phyloP scores from a whole-genome alignment of 2,797 vertebrate species.

The Malacoraja senta region DNA sequence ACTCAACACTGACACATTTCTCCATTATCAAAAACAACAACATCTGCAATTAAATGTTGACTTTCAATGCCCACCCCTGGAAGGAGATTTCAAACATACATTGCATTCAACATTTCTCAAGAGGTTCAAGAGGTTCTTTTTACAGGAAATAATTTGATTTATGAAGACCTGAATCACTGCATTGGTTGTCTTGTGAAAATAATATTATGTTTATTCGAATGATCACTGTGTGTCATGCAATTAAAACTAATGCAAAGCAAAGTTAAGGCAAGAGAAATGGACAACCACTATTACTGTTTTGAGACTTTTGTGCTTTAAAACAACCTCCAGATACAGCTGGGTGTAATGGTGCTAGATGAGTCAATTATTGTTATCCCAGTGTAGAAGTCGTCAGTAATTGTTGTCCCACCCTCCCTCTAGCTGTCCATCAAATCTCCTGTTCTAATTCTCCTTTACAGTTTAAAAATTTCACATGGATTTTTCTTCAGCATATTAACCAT shows the following conservation, averaged over 20 bases:
- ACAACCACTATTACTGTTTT: background rate
- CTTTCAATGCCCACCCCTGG: background rate
- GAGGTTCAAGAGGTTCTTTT: background rate
- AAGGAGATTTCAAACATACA: background rate
- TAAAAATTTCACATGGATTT: no score
- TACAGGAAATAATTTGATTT: background rate
- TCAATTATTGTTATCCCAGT: background rate
- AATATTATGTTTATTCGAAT: background rate
- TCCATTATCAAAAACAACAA: background rate
- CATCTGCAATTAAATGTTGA: background rate
- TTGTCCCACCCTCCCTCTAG: background rate
- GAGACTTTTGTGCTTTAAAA: background rate
- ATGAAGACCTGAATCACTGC: background rate
- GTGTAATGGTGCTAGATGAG: background rate
- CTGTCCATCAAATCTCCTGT: background rate
- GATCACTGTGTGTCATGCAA: background rate
- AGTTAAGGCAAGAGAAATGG: background rate
- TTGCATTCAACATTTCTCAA: background rate
- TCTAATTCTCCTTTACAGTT: background rate
- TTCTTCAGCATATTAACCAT: background rate
- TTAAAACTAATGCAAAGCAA: background rate
- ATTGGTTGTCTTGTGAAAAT: background rate
- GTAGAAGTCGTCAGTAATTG: background rate
- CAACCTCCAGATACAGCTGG: background rate
- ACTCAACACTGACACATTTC: background rate